These are phyloP conservation scores for Leptoclinus maculatus DNA, from an alignment of 2,797 vertebrate genomes.

Conservation along the genomic window DNA sequence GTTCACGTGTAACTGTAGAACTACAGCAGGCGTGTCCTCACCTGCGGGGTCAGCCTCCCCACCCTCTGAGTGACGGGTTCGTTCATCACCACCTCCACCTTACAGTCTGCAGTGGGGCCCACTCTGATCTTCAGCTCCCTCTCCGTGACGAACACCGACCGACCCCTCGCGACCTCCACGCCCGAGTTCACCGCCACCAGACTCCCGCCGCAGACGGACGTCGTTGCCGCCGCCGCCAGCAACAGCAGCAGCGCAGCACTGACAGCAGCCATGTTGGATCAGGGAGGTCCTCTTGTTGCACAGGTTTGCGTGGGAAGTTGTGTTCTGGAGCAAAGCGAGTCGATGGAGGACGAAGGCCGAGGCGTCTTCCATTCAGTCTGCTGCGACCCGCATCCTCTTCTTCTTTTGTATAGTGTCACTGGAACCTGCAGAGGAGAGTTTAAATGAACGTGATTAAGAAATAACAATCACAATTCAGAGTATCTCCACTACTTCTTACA, in stretches of 20 bases:
- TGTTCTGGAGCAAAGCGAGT: not conserved
- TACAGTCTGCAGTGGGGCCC: conserved; percentile 69
- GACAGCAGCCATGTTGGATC: conserved; percentile 45
- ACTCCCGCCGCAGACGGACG: conserved; percentile 44
- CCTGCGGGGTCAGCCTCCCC: conserved; percentile 84
- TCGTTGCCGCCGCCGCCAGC: conserved; percentile 18
- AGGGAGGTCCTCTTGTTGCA: not conserved
- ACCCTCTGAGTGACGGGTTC: conserved; percentile 79
- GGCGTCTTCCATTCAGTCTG: conserved; percentile 16
- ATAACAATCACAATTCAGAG: not conserved
- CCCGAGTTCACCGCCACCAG: conserved; percentile 75
- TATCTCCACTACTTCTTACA: not conserved
- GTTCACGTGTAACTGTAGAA: not conserved
- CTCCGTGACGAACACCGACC: conserved; percentile 71
- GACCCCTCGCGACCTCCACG: conserved; percentile 74
- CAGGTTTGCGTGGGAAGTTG: not conserved
- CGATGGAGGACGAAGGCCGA: not conserved
- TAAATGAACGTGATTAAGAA: not conserved
- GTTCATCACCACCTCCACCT: conserved; percentile 85
- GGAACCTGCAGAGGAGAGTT: conserved; percentile 22
- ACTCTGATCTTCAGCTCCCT: conserved; percentile 72
- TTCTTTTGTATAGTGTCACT: not conserved
- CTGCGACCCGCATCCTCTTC: not conserved
- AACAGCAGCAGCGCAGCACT: conserved; percentile 29
- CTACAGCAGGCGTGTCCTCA: conserved; percentile 56